Evolutionary conservation across 2,888 invertebrate species (phyloP).

Genomic region (Phaonia tiefii): DNA sequence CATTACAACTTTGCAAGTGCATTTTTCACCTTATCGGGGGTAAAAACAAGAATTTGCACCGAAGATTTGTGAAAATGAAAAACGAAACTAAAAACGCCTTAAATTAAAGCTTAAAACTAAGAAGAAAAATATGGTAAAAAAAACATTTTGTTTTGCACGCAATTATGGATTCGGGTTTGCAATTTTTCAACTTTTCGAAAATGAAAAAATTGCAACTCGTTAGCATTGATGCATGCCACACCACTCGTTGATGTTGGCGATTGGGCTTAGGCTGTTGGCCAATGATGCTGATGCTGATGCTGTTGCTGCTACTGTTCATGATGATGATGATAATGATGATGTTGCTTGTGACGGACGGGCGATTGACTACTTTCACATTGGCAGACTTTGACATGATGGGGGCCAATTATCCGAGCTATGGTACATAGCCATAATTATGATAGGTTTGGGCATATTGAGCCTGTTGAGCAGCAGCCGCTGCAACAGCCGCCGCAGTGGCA

Average conservation of each 20-base stretch:
- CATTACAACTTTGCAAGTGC: background rate
- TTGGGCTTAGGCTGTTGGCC: conserved; percentile 8
- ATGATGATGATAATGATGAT: conserved; percentile 1
- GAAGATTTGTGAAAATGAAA: conserved; percentile 4
- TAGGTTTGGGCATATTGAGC: conserved; percentile 76
- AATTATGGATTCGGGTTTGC: background rate
- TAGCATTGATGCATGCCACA: conserved; percentile 56
- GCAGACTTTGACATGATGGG: background rate
- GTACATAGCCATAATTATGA: conserved; percentile 77
- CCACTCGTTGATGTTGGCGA: conserved; percentile 40
- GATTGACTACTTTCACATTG: conserved; percentile 22
- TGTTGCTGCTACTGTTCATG: background rate
- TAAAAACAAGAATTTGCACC: conserved; percentile 34
- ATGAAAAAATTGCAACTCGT: conserved; percentile 11
- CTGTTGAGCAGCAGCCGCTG: conserved; percentile 69
- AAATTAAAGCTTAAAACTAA: conserved; percentile 14
- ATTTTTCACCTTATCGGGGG: conserved; percentile 10
- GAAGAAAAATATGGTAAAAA: conserved; percentile 21
- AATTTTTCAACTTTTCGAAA: conserved; percentile 16
- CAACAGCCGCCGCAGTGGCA: conserved; percentile 68
- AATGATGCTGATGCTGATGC: background rate
- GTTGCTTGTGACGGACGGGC: background rate
- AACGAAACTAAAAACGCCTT: conserved; percentile 6
- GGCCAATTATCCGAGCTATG: conserved; percentile 66
- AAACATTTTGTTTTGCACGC: conserved; percentile 25